A percentile compares a stretch with the other conserved stretches of the same genome.
Conservation (phyloP, 2,797 vertebrate species). For the Oophaga sylvatica region DNA sequence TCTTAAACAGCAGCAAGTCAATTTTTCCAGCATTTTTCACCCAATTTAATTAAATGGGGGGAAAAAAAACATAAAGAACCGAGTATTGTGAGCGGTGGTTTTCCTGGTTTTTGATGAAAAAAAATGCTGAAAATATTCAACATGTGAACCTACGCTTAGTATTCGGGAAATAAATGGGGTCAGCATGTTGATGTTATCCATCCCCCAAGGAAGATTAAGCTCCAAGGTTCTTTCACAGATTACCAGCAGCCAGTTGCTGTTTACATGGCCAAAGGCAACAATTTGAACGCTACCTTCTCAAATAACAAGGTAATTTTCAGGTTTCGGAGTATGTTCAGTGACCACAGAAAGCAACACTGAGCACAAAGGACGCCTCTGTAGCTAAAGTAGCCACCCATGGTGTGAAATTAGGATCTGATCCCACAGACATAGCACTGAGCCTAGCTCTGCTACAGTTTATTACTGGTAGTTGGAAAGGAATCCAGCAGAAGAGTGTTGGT, state of each 20-base stretch:
- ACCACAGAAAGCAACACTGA: not conserved
- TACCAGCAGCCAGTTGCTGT: constrained; percentile 5
- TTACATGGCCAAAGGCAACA: constrained; percentile 43
- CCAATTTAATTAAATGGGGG: too few species aligned
- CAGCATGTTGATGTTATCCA: not conserved
- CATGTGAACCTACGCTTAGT: too few species aligned
- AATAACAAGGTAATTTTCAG: constrained; percentile 6
- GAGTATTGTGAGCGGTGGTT: too few species aligned
- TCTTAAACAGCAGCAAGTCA: too few species aligned
- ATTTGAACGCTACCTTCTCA: not conserved
- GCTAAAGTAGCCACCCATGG: not conserved
- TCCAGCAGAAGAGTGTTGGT: not conserved
- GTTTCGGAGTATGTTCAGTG: not conserved
- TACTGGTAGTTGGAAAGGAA: not conserved
- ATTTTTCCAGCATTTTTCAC: too few species aligned
- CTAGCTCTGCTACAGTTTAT: not conserved
- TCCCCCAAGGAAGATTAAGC: constrained; percentile 18
- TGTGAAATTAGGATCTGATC: not conserved
- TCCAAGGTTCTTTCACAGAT: constrained; percentile 32
- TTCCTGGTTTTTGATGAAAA: too few species aligned
- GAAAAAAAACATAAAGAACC: too few species aligned
- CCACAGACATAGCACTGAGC: not conserved
- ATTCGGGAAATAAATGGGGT: not conserved
- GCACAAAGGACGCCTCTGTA: not conserved
- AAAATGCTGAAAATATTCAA: too few species aligned